Evolutionary conservation across 2,797 vertebrate genomes (phyloP).

Genomic region (Coranthus polyacanthus): DNA sequence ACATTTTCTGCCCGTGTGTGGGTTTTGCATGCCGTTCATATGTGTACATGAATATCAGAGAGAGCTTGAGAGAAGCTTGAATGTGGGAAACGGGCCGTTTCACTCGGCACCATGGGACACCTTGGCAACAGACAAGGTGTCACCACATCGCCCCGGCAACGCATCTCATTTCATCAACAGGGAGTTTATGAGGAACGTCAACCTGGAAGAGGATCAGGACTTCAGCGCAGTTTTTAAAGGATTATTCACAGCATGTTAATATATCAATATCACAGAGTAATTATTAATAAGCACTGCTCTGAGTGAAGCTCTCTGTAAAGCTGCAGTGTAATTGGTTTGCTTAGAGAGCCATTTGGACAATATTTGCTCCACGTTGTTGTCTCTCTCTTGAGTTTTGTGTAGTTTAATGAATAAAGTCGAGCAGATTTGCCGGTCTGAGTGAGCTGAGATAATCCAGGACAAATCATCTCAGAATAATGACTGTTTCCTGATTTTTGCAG

Average conservation of each 20-base stretch:
- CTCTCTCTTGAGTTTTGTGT: background rate
- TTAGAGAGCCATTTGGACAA: too few relatives aligned
- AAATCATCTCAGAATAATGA: slow-evolving; percentile 19
- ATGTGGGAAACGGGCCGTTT: background rate
- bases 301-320: too few relatives aligned
- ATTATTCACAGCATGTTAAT: background rate
- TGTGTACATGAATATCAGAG: slow-evolving; percentile 3
- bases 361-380: background rate
- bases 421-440: slow-evolving; percentile 5
- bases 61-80: slow-evolving; percentile 4
- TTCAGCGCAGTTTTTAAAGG: background rate
- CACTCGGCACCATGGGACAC: slow-evolving; percentile 1
- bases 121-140: slow-evolving; percentile 31
- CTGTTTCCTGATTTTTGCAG: background rate
- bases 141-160: slow-evolving; percentile 7
- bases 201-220: slow-evolving; percentile 7
- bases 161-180: slow-evolving; percentile 22
- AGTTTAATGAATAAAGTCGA: slow-evolving; percentile 5
- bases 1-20: too few relatives aligned
- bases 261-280: too few relatives aligned
- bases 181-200: slow-evolving; percentile 21
- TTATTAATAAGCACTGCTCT: slow-evolving; percentile 9
- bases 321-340: background rate
- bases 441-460: background rate
- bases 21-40: background rate